Base-by-base conservation (phyloP, 2,888 invertebrate species). In the Napeogenes inachia region DNA sequence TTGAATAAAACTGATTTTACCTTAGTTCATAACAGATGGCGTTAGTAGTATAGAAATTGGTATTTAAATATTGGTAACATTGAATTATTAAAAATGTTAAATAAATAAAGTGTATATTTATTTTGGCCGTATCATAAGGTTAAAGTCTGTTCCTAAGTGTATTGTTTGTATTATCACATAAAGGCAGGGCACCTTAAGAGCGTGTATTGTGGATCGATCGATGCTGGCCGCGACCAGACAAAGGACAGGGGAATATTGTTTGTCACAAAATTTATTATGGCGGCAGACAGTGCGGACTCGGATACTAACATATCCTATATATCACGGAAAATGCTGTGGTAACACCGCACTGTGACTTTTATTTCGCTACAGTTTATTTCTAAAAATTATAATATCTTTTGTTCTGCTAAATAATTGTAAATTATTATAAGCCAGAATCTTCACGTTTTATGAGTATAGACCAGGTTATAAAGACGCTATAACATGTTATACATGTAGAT, bases 211-310 rank as follows among this genome's bases (percentile, higher is more conserved):
- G 77, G 72, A 60, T 82, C 84, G 85, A 85, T 85, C 81, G 77
- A 71, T 76, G 78, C 75, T 74, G 76, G 71, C 72, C 71, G 69
- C 77, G 76, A 73, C 74, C 84, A 82, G 82, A 89, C 87, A 87
- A 87, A 85, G 83, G 87, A 80, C 78, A 76, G 69, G 80, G 81
- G 84, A 85, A 88, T 88, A 88, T 87, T 88, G 88, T 89, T 88
- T 87, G 87, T 85, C 83, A 85, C 83, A 81, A 87, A 88, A 88
- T 88, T 88, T 89, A 88, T 88, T 88, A 86, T 79, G 78, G 82
- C 79, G 74, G 75, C 76, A 76, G 79, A 77, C 75, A 75, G 74
- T 71, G 73, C 72, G 73, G 64, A 69, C 70, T 70, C 68, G 71
- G 72, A 71, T 70, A 74, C 75, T 75, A 77, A 82, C 80, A 67